Conservation (phyloP, 2,888 invertebrate genomes). For the Oconnorella tubifera region DNA sequence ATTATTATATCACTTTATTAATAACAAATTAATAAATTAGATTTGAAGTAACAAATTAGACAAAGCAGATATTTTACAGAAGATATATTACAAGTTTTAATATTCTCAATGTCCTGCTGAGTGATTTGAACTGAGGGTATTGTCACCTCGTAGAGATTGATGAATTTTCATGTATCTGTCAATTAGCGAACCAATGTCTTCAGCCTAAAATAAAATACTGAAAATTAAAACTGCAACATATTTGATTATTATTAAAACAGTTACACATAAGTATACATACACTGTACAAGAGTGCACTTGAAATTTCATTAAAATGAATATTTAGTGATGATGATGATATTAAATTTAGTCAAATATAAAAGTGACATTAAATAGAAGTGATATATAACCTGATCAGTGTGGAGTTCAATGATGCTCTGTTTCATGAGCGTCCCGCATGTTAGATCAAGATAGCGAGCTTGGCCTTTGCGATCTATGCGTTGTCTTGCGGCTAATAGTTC, state of each 20-base stretch:
- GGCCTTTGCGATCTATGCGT: constrained; percentile 41
- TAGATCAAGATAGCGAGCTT: constrained; percentile 71
- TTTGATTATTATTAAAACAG: not conserved
- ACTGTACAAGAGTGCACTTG: not conserved
- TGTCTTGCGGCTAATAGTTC: constrained; percentile 88
- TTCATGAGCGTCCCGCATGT: constrained; percentile 95
- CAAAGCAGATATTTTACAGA: too few relatives aligned
- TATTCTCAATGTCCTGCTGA: not conserved
- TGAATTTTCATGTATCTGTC: constrained; percentile 89
- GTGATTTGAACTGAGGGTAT: not conserved
- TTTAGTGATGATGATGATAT: too few relatives aligned
- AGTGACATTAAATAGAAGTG: too few relatives aligned
- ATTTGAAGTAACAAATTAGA: too few relatives aligned
- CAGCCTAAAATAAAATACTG: constrained; percentile 67
- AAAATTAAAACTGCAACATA: constrained; percentile 9
- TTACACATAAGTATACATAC: not conserved
- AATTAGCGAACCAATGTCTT: constrained; percentile 91
- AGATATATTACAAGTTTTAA: not conserved
- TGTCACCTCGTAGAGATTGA: not conserved
- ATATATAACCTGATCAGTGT: constrained; percentile 83
- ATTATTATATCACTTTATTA: too few relatives aligned
- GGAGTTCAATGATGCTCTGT: constrained; percentile 87
- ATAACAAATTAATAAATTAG: too few relatives aligned
- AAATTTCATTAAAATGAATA: too few relatives aligned
- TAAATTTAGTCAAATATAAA: too few relatives aligned